These are phyloP conservation scores for Eudyptes chrysolophus DNA, from an alignment of 2,113 vertebrate genomes.

Conservation along the genomic window DNA sequence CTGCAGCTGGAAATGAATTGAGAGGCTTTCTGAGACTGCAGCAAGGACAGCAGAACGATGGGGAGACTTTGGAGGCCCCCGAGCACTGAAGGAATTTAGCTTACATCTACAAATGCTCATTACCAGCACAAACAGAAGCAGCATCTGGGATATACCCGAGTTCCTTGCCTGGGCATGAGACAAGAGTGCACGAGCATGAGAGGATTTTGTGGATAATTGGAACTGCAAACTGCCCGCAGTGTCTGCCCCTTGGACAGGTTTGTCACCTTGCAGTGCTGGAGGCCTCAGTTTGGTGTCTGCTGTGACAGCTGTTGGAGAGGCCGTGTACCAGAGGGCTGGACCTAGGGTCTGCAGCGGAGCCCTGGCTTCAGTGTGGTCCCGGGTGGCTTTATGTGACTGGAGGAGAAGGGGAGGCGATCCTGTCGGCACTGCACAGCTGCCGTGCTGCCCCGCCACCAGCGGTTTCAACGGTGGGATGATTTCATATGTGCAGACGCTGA, in stretches of 20 bases:
- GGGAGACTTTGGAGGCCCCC: not conserved
- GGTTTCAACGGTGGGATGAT: fast-evolving
- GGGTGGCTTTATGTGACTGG: not conserved
- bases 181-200: not conserved
- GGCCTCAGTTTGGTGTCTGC: too few relatives aligned
- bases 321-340: fast-evolving
- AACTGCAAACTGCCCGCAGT: not conserved
- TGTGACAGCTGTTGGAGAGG: fast-evolving
- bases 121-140: not conserved
- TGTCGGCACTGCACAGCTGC: fast-evolving
- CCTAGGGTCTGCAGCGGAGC: not conserved
- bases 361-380: fast-evolving
- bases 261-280: not conserved
- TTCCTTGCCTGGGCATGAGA: not conserved
- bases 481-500: fast-evolving
- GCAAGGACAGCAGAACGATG: not conserved
- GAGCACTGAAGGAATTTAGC: not conserved
- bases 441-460: fast-evolving
- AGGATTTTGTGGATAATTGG: not conserved
- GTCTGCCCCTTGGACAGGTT: not conserved
- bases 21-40: not conserved
- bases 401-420: too few relatives aligned
- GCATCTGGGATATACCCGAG: not conserved
- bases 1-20: not conserved
- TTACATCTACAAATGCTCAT: not conserved